These are phyloP conservation scores for Hippoglossus hippoglossus DNA, from an alignment of 2,797 vertebrate species.

Conservation along the genomic window DNA sequence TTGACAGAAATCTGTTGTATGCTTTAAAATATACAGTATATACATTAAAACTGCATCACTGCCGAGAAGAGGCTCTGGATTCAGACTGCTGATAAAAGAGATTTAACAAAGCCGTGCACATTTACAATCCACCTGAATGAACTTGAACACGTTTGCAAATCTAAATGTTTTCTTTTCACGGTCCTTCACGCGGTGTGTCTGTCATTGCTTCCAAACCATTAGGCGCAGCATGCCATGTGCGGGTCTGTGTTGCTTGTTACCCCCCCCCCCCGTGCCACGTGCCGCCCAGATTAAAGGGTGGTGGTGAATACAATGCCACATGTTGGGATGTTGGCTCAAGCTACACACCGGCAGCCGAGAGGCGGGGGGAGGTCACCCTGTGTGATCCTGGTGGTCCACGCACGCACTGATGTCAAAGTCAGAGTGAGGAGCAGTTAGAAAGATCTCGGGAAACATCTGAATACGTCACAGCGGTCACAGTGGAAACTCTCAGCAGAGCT, in stretches of 20 bases:
- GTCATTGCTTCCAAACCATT: conserved; percentile 28
- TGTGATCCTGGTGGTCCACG: conserved; percentile 8
- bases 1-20: too few species aligned
- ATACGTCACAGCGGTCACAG: conserved; percentile 21
- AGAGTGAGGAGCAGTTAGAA: conserved; percentile 10
- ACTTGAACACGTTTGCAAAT: neutral
- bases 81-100: too few species aligned
- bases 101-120: neutral
- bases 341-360: conserved; percentile 10
- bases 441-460: neutral
- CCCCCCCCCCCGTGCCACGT: conserved; percentile 28
- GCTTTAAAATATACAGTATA: too few species aligned
- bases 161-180: neutral
- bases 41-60: too few species aligned
- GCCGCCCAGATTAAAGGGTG: conserved; percentile 49
- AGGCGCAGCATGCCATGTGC: neutral
- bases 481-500: conserved; percentile 35
- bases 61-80: too few species aligned
- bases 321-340: conserved; percentile 45
- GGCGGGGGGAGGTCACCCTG: conserved; percentile 21
- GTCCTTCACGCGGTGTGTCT: neutral
- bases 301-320: conserved; percentile 45
- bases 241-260: conserved; percentile 25
- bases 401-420: neutral
- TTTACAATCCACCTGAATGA: neutral